Percentiles rank a stretch among this genome's conserved stretches.
phyloP scores from a whole-genome alignment of 2,888 invertebrate genomes.

The Odiellus spinosus region DNA sequence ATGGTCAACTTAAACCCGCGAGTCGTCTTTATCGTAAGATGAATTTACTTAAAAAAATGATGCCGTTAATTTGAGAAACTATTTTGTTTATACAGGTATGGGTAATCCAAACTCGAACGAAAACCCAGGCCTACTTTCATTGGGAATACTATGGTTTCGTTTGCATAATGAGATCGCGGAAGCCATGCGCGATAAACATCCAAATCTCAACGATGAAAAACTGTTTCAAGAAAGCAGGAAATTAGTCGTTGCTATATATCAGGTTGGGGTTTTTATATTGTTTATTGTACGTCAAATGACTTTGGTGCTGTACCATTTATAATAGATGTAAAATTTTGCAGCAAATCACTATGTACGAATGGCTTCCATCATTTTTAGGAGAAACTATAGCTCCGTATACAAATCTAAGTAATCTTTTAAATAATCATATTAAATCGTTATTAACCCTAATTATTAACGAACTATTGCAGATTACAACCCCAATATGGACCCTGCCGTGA shows the following conservation, averaged over 20 bases:
- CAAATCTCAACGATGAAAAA: slow-evolving; percentile 34
- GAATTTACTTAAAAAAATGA: too few relatives aligned
- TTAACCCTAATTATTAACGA: too few relatives aligned
- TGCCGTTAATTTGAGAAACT: too few relatives aligned
- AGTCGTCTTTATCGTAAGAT: slow-evolving; percentile 40
- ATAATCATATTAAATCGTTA: not conserved
- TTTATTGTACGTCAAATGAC: too few relatives aligned
- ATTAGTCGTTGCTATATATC: slow-evolving; percentile 40
- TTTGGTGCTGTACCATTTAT: too few relatives aligned
- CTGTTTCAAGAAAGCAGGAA: slow-evolving; percentile 40
- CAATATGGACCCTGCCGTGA: slow-evolving; percentile 41
- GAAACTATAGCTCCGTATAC: slow-evolving; percentile 24
- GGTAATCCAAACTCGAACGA: slow-evolving; percentile 41
- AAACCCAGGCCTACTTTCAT: slow-evolving; percentile 38
- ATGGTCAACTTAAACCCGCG: slow-evolving; percentile 35
- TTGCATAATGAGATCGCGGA: slow-evolving; percentile 39
- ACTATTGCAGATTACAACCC: slow-evolving; percentile 35
- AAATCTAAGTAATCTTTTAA: slow-evolving; percentile 12
- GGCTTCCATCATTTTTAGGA: slow-evolving; percentile 9
- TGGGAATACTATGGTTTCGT: slow-evolving; percentile 39
- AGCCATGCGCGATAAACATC: slow-evolving; percentile 26
- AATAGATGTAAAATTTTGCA: not conserved
- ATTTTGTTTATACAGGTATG: slow-evolving; percentile 27
- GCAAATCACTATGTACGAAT: slow-evolving; percentile 12
- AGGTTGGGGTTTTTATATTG: too few relatives aligned